Base-by-base conservation (phyloP, 2,797 vertebrate genomes). In the Tragelaphus oryx region DNA sequence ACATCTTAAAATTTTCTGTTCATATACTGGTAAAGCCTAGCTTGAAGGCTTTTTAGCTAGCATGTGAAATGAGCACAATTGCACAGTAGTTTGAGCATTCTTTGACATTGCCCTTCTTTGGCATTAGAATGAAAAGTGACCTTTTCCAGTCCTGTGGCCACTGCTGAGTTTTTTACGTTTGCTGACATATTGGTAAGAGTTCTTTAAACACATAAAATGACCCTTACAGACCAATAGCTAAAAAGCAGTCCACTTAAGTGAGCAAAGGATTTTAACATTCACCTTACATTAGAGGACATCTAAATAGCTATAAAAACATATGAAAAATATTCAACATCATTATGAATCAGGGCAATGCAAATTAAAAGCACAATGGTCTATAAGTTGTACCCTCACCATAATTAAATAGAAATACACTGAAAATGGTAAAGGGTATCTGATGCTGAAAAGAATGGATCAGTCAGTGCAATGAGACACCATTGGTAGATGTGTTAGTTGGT, bases 191-290 rank as follows among this genome's bases (percentile, higher is more conserved):
- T 41, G 33, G 20, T 22, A 24, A 41, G 65, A 71, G 20, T 41
- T 71, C 65, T 24, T 41, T 24, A 71, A 71, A 41, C 65, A 22
- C 4, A 30, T 16, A 30, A 37, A 79, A 89, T 87, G 37, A 52
- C 30, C 2, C 30, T 86, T 74, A 11, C 28, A 44, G 18, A 76
- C 68, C 30, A 54, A 22, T 60, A 60, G 30, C 9, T 14, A 48
- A 87, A 54, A 90, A 62, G 33, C 24, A 74, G 85, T 28, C 28
- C 68, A 18, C 76, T 89, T 83, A 33, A 86, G 20, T 1, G 30
- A 85, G 33, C 91, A 86, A 79, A 96, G 74, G 41, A 26, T 89
- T 85, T 94, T 44, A 89, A n/a, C 46, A 48, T 75, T 86, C 37
- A 52, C 14, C 10, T 82, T 30, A 44, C 44, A 26, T 80, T 91